Base-by-base conservation (phyloP, 1,140 invertebrate species). In the Rhizoglyphus robini region DNA sequence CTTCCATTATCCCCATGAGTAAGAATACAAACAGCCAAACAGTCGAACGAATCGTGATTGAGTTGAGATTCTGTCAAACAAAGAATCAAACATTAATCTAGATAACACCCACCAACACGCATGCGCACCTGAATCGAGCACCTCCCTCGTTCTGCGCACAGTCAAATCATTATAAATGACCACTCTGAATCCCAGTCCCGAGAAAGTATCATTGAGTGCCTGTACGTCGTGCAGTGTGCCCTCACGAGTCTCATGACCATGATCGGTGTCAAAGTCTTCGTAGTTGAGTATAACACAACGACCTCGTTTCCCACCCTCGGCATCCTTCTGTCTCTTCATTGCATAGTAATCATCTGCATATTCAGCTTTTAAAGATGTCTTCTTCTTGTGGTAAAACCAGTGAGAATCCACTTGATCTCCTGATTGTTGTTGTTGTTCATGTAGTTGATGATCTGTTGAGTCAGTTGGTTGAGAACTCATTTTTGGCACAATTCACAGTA, bases 251-350 rank as follows among this genome's bases (percentile, higher is more conserved):
- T 15, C 63, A 32, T 3, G 69, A 57, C n/a, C 73, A n/a, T n/a
- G n/a, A 54, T 69, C 27, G 1, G 27, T 18, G 25, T 34, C 31
- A 11, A 79, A 80, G n/a, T 65, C 60, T 76, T 90, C 86, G 75
- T 95, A 89, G 74, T 95, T 95, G 69, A 96, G 90, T 68, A 96
- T 91, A 0, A 93, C 72, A n/a, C 90, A 90, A 61, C 83, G 73
- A 15, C 92, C 91, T 65, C 89, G 81, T 65, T 84, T 81, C 49
- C 79, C 76, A 75, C 93, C 86, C 72, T 83, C 83, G 90, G 95
- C 95, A 69, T 88, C n/a, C n/a, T n/a, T n/a, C n/a, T n/a, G n/a
- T n/a, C n/a, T n/a, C n/a, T n/a, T n/a, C n/a, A n/a, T n/a, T n/a
- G n/a, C n/a, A n/a, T n/a, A n/a, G n/a, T n/a, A n/a, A n/a, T n/a